Evolutionary conservation across 2,113 vertebrate species (phyloP).

Genomic region (Fukomys damarensis): DNA sequence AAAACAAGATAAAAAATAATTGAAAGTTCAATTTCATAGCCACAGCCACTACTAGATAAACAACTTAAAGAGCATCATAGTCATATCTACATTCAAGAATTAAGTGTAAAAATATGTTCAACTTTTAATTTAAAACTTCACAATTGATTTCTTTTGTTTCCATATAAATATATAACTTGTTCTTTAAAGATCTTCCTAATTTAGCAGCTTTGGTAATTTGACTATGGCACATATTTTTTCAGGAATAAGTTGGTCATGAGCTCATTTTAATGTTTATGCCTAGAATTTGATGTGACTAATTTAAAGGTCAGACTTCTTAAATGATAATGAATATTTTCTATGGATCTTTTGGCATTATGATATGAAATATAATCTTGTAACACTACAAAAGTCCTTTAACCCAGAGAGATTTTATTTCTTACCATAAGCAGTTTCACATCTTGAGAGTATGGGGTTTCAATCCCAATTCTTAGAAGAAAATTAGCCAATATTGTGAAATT

Average conservation of each 20-base stretch:
- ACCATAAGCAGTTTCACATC: slow-evolving; percentile 80
- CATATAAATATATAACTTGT: background rate
- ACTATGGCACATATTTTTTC: background rate
- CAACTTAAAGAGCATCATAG: background rate
- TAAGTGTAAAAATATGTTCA: background rate
- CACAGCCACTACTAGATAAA: background rate
- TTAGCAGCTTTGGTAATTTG: slow-evolving; percentile 55
- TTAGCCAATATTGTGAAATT: slow-evolving; percentile 72
- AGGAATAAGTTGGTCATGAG: slow-evolving; percentile 66
- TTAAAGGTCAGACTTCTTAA: slow-evolving; percentile 86
- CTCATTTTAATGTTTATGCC: slow-evolving; percentile 83
- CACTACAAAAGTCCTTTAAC: slow-evolving; percentile 83
- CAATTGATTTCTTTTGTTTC: background rate
- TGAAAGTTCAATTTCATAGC: background rate
- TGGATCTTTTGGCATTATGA: slow-evolving; percentile 85
- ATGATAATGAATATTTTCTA: slow-evolving; percentile 86
- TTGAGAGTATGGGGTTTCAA: slow-evolving; percentile 83
- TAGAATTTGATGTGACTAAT: slow-evolving; percentile 89
- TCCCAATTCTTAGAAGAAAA: slow-evolving; percentile 57
- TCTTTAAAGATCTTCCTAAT: slow-evolving; percentile 31
- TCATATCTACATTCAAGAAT: background rate
- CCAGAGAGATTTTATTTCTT: slow-evolving; percentile 85
- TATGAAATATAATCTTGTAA: slow-evolving; percentile 87
- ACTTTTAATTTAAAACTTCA: background rate
- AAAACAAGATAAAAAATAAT: background rate